phyloP scores from a whole-genome alignment of 2,797 vertebrate species.

The Zalophus californianus region DNA sequence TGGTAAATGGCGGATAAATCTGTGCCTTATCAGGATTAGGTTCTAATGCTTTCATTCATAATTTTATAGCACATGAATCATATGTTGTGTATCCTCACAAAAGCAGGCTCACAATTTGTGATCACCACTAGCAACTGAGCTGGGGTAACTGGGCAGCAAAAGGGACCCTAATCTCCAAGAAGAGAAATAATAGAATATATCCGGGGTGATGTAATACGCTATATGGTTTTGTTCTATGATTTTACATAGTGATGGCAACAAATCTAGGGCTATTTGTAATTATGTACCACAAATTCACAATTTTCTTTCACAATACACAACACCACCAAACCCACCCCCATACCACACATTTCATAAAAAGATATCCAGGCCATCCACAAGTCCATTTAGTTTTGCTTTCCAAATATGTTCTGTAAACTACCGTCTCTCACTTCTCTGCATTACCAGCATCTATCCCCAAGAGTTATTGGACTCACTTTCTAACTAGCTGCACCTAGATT shows the following conservation, averaged over 20 bases:
- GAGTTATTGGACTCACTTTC: rapidly evolving
- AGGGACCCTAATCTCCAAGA: not conserved
- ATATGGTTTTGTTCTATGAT: not conserved
- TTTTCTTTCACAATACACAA: not conserved
- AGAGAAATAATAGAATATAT: not conserved
- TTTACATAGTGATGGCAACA: not conserved
- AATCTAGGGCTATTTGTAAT: not conserved
- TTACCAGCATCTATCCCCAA: not conserved
- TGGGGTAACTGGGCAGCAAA: not conserved
- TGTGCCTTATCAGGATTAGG: rapidly evolving
- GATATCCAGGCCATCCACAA: too few relatives aligned
- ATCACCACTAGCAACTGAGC: not conserved
- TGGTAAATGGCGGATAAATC: too few relatives aligned
- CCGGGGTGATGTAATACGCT: too few relatives aligned
- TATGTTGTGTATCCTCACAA: not conserved
- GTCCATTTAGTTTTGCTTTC: not conserved
- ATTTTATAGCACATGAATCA: not conserved
- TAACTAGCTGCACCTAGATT: not conserved
- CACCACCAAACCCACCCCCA: not conserved
- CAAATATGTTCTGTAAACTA: too few relatives aligned
- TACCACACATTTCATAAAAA: not conserved
- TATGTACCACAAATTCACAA: not conserved
- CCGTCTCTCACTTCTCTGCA: rapidly evolving
- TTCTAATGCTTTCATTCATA: too few relatives aligned
- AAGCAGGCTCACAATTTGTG: not conserved